A percentile compares a stretch with the other conserved stretches of the same genome.
Conservation (phyloP, 1,140 invertebrate species). For the Drosophila tristis region DNA sequence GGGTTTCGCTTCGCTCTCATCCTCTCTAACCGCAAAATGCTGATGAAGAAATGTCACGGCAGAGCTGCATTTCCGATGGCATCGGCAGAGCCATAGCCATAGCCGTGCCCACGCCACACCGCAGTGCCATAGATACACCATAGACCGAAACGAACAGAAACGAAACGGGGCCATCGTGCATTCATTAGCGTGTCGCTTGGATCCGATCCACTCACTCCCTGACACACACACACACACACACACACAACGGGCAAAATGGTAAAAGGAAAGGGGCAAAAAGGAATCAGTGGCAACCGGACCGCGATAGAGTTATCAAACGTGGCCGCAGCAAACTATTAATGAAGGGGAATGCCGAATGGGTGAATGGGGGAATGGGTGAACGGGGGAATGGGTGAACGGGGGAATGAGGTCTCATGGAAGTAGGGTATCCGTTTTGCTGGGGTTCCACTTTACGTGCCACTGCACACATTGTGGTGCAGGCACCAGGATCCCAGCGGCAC, state of each 20-base stretch:
- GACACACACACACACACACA: conserved; percentile 2
- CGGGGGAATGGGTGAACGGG: not conserved
- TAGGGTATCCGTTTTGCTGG: not conserved
- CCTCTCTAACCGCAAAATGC: conserved; percentile 44
- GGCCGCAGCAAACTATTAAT: conserved; percentile 60
- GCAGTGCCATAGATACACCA: too few species aligned
- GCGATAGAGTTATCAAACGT: conserved; percentile 80
- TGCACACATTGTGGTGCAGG: conserved; percentile 62
- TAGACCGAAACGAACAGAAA: not conserved
- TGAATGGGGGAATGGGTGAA: not conserved
- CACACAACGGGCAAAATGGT: conserved; percentile 2
- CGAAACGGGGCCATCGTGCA: conserved; percentile 55
- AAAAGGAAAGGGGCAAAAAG: conserved; percentile 23
- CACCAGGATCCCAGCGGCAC: not conserved
- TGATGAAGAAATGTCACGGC: conserved; percentile 81
- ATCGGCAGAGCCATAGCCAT: too few species aligned
- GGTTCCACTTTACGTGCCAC: conserved; percentile 59
- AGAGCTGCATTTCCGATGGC: conserved; percentile 65
- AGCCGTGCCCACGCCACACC: conserved; percentile 4
- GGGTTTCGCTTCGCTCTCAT: too few species aligned
- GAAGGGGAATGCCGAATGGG: conserved; percentile 36
- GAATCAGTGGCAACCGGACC: conserved; percentile 66
- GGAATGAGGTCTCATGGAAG: not conserved
- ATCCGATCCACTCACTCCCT: conserved; percentile 8
- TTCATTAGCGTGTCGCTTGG: conserved; percentile 55